Conservation (phyloP, 2,113 vertebrate genomes). For the Peromyscus polionotus region DNA sequence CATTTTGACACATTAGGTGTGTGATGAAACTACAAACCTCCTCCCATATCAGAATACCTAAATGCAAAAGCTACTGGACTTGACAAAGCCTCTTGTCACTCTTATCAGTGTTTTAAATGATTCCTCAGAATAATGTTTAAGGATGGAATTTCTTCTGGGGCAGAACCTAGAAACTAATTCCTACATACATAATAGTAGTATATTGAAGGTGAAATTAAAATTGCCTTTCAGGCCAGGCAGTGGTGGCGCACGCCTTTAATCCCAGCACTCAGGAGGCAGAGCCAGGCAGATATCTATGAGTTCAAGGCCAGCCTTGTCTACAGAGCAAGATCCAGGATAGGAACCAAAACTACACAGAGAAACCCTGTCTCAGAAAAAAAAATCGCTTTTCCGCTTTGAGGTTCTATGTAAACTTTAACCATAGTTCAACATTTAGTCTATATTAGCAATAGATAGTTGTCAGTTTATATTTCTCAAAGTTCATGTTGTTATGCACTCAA, state of each 20-base stretch:
- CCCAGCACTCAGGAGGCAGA: too few relatives aligned
- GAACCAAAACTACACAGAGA: too few relatives aligned
- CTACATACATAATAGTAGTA: slow-evolving; percentile 68
- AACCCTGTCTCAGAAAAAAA: not conserved
- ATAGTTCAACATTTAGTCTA: slow-evolving; percentile 84
- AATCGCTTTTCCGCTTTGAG: slow-evolving; percentile 80
- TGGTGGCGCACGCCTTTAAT: too few relatives aligned
- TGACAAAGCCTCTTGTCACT: not conserved
- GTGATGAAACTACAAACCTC: not conserved
- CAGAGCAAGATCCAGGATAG: too few relatives aligned
- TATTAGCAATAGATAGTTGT: slow-evolving; percentile 89
- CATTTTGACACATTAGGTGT: not conserved
- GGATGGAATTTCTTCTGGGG: slow-evolving; percentile 62
- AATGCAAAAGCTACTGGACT: not conserved
- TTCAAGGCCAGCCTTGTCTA: too few relatives aligned
- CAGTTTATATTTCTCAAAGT: slow-evolving; percentile 87
- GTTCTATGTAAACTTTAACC: slow-evolving; percentile 85
- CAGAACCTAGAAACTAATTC: slow-evolving; percentile 75
- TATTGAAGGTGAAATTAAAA: slow-evolving; percentile 80
- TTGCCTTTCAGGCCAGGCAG: slow-evolving; percentile 61
- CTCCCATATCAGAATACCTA: not conserved
- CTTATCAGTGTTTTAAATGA: not conserved
- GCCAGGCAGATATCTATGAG: too few relatives aligned
- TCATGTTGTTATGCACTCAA: slow-evolving; percentile 81
- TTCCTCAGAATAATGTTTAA: not conserved